Evolutionary conservation across 2,797 vertebrate species (phyloP).

Genomic region (Eutrigla gurnardus): DNA sequence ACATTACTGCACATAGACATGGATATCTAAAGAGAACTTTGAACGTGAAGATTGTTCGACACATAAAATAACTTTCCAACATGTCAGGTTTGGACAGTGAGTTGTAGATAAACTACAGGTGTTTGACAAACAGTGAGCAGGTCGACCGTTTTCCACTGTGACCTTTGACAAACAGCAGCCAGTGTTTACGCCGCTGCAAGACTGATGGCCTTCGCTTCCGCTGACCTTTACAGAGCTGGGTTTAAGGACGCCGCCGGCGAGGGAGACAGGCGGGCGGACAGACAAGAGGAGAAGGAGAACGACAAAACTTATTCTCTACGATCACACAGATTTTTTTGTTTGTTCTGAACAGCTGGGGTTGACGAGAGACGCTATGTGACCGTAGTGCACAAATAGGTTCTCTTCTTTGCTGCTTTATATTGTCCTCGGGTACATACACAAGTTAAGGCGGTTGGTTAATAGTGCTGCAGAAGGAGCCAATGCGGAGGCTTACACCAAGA

Average conservation of each 20-base stretch:
- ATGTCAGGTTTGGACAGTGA: slow-evolving; percentile 8
- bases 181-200: slow-evolving; percentile 58
- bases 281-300: slow-evolving; percentile 2
- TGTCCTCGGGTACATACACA: too few species aligned
- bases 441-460: too few species aligned
- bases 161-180: slow-evolving; percentile 72
- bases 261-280: neutral
- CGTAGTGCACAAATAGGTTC: neutral
- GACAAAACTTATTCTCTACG: neutral
- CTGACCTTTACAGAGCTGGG: slow-evolving; percentile 66
- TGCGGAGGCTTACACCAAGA: too few species aligned
- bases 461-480: neutral
- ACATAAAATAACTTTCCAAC: neutral
- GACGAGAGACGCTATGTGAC: neutral
- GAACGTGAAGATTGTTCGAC: too few species aligned
- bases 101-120: slow-evolving; percentile 20
- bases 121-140: slow-evolving; percentile 39
- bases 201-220: slow-evolving; percentile 48
- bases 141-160: slow-evolving; percentile 41
- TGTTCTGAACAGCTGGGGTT: neutral
- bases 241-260: slow-evolving; percentile 48
- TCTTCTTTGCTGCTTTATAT: neutral
- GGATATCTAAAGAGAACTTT: too few species aligned
- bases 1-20: too few species aligned
- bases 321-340: slow-evolving; percentile 2